Conservation (phyloP, 2,888 invertebrate species). For the Germaria angustata region DNA sequence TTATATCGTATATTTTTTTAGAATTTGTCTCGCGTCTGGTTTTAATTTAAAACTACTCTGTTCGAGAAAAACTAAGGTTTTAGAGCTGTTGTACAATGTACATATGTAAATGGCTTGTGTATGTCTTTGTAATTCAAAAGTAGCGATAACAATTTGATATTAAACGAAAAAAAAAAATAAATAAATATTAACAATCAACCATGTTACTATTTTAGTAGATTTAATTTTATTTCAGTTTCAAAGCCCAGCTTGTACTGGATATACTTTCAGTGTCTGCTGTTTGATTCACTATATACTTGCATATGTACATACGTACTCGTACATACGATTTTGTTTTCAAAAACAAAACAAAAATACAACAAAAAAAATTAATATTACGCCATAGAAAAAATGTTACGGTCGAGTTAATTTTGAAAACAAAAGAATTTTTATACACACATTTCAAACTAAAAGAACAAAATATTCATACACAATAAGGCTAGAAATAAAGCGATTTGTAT, state of each 20-base stretch:
- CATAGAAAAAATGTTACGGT: slow-evolving; percentile 79
- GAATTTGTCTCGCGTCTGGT: slow-evolving; percentile 65
- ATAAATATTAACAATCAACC: slow-evolving; percentile 56
- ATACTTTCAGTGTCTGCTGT: slow-evolving; percentile 25
- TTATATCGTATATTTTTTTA: slow-evolving; percentile 42
- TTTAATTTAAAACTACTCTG: slow-evolving; percentile 43
- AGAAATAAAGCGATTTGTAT: slow-evolving; percentile 23
- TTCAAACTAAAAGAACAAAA: slow-evolving; percentile 39
- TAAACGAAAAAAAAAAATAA: slow-evolving; percentile 26
- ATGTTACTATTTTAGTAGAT: slow-evolving; percentile 48
- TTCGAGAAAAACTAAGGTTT: slow-evolving; percentile 36
- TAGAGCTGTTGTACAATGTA: slow-evolving; percentile 8
- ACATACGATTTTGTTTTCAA: slow-evolving; percentile 34
- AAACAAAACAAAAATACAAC: slow-evolving; percentile 42
- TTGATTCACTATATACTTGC: slow-evolving; percentile 11
- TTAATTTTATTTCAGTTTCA: slow-evolving; percentile 54
- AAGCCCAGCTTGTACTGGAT: slow-evolving; percentile 42
- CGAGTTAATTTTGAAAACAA: slow-evolving; percentile 79
- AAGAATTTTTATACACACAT: slow-evolving; percentile 70
- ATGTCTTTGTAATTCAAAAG: slow-evolving; percentile 45
- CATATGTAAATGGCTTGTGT: background rate
- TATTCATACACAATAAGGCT: slow-evolving; percentile 3
- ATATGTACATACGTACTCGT: background rate
- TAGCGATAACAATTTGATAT: slow-evolving; percentile 62
- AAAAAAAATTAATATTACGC: slow-evolving; percentile 72